Evolutionary conservation across 2,797 vertebrate species (phyloP).

Genomic region (Basileuterus tristriatus): DNA sequence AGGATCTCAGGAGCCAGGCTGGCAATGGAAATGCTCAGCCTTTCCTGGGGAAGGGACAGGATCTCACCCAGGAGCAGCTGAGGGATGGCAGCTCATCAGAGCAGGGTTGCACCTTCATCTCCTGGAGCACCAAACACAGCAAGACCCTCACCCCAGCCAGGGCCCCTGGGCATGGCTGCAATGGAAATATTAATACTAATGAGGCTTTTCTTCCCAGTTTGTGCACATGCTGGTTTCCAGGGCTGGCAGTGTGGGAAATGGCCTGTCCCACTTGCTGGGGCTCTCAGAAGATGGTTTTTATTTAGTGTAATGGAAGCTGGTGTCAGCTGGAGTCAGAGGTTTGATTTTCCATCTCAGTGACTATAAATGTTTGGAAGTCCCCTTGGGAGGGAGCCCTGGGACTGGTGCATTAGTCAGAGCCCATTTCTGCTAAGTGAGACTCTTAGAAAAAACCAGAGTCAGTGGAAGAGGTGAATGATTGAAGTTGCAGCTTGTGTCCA

Average conservation of each 20-base stretch:
- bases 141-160: not conserved
- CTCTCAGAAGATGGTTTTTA: not conserved
- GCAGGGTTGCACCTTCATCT: not conserved
- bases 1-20: not conserved
- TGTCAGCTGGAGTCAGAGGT: conserved; percentile 38
- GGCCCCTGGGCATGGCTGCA: not conserved
- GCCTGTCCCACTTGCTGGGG: not conserved
- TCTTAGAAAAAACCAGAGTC: not conserved
- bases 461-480: not conserved
- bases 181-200: not conserved
- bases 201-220: not conserved
- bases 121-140: not conserved
- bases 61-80: not conserved
- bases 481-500: not conserved
- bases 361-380: not conserved
- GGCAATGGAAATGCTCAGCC: not conserved
- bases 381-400: not conserved
- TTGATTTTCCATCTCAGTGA: not conserved
- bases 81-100: not conserved
- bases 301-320: conserved; percentile 21
- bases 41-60: not conserved
- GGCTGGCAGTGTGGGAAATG: not conserved
- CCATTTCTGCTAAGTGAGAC: not conserved
- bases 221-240: not conserved
- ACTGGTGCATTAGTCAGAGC: not conserved